Conservation (phyloP, 1,140 invertebrate genomes). For the Drosophila pectinifera region DNA sequence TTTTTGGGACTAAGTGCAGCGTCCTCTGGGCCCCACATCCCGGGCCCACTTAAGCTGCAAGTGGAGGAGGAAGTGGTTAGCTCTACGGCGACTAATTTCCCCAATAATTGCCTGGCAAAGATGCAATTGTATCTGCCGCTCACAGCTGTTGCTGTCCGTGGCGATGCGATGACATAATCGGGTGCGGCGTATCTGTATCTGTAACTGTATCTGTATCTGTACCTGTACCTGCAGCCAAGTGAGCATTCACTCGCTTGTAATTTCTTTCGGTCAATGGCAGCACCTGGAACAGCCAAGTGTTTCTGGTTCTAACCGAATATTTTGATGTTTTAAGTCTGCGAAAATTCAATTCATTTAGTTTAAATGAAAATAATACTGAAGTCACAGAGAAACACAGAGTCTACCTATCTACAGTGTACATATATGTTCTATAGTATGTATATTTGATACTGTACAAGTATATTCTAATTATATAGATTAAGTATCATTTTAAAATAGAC, state of each 20-base stretch:
- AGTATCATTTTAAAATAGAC: neutral
- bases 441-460: too few relatives aligned
- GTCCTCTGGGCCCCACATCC: neutral
- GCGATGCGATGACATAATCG: conserved; percentile 10
- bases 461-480: neutral
- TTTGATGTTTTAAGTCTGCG: neutral
- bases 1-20: conserved; percentile 60
- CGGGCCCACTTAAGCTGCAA: conserved; percentile 31
- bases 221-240: conserved; percentile 20
- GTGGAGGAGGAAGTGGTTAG: conserved; percentile 33
- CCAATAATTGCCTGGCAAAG: conserved; percentile 37
- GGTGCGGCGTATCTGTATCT: conserved; percentile 7
- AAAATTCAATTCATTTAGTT: conserved; percentile 3
- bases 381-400: conserved; percentile 2
- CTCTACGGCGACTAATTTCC: conserved; percentile 54
- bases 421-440: too few relatives aligned
- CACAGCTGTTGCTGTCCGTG: conserved; percentile 14
- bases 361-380: conserved; percentile 7
- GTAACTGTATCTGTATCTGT: conserved; percentile 10
- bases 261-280: conserved; percentile 47
- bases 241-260: conserved; percentile 23
- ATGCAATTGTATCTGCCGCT: conserved; percentile 26
- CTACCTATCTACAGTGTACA: neutral
- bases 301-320: conserved; percentile 9
- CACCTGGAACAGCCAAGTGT: conserved; percentile 2